Conservation (phyloP, 2,113 vertebrate species). For the Carassius gibelio region DNA sequence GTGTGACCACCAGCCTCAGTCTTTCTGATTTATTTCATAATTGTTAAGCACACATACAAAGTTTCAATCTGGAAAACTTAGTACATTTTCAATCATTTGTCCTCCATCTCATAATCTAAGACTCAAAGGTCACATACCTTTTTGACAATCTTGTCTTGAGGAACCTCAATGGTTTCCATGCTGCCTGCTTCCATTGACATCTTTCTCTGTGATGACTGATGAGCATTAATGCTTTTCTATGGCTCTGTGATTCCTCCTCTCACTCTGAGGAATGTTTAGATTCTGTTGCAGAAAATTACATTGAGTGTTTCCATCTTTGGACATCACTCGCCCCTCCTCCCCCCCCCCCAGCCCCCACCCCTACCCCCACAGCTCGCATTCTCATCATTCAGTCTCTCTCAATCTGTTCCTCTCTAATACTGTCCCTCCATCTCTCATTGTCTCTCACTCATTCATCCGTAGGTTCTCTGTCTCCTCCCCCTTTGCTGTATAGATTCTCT, state of each 20-base stretch:
- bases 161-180: constrained; percentile 63
- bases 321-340: constrained; percentile 44
- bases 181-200: constrained; percentile 60
- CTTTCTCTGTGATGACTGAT: constrained; percentile 30
- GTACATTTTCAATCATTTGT: neutral
- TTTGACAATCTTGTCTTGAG: constrained; percentile 72
- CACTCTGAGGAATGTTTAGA: constrained; percentile 22
- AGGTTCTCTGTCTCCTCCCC: neutral
- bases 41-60: neutral
- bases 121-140: constrained; percentile 65
- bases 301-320: constrained; percentile 45
- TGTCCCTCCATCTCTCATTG: neutral
- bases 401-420: constrained; percentile 3
- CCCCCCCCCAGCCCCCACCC: constrained; percentile 2
- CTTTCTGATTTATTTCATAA: neutral
- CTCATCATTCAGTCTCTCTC: constrained; percentile 22
- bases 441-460: constrained; percentile 1
- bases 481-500: neutral
- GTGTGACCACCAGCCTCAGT: neutral
- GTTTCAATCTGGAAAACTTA: neutral
- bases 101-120: neutral
- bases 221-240: constrained; percentile 57
- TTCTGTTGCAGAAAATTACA: constrained; percentile 28
- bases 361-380: neutral
- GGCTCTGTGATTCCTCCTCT: neutral